These are phyloP conservation scores for Papilio gigon DNA, from an alignment of 2,888 invertebrate genomes.

Conservation along the genomic window DNA sequence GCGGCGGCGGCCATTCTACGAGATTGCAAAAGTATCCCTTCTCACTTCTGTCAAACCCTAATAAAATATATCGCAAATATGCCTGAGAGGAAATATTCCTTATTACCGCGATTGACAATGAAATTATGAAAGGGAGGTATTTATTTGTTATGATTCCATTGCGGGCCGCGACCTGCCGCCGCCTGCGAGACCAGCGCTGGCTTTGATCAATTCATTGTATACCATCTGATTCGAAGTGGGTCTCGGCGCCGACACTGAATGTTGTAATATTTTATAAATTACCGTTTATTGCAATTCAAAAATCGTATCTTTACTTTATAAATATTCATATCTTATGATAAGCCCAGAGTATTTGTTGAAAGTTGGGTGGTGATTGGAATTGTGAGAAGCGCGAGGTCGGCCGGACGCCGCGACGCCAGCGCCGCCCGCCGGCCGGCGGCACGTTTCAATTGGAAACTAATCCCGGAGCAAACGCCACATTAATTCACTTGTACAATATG, in stretches of 20 bases:
- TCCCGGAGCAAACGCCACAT: slow-evolving; percentile 51
- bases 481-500: slow-evolving; percentile 19
- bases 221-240: too few relatives aligned
- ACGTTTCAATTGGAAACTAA: slow-evolving; percentile 81
- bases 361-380: slow-evolving; percentile 76
- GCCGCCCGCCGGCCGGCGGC: slow-evolving; percentile 72
- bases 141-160: slow-evolving; percentile 10
- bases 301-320: slow-evolving; percentile 40
- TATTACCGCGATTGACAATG: slow-evolving; percentile 31
- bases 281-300: background rate
- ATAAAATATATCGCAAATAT: slow-evolving; percentile 50
- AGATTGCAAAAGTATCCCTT: slow-evolving; percentile 57
- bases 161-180: background rate
- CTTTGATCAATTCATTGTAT: background rate
- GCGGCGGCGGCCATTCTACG: slow-evolving; percentile 45
- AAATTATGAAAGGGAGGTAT: slow-evolving; percentile 12
- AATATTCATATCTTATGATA: slow-evolving; percentile 73
- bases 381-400: slow-evolving; percentile 70
- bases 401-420: background rate
- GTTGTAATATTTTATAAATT: background rate
- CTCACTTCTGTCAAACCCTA: slow-evolving; percentile 56
- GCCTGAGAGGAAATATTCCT: slow-evolving; percentile 32
- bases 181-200: too few relatives aligned
- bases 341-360: slow-evolving; percentile 70
- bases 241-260: too few relatives aligned